These are phyloP conservation scores for Acronicta leporina DNA, from an alignment of 2,888 invertebrate genomes.

Conservation along the genomic window DNA sequence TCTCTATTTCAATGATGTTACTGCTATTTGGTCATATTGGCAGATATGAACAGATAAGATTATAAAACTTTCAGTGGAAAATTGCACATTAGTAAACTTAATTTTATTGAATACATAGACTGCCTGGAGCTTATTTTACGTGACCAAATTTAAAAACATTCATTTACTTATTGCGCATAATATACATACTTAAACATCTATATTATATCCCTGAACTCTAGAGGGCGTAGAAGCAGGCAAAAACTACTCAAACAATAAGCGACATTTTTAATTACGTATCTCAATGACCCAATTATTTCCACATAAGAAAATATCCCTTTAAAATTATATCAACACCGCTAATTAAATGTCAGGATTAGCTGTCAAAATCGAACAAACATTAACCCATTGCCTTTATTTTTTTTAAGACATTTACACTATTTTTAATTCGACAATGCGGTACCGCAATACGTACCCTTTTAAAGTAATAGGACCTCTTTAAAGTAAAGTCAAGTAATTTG, in stretches of 20 bases:
- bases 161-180: too few relatives aligned
- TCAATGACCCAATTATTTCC: slow-evolving; percentile 41
- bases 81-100: too few relatives aligned
- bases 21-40: too few relatives aligned
- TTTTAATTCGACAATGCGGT: slow-evolving; percentile 73
- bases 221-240: slow-evolving; percentile 4
- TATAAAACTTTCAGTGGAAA: too few relatives aligned
- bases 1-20: too few relatives aligned
- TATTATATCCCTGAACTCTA: background rate
- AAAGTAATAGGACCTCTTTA: slow-evolving; percentile 74
- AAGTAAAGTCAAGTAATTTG: slow-evolving; percentile 81
- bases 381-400: slow-evolving; percentile 63
- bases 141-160: too few relatives aligned
- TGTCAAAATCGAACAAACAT: slow-evolving; percentile 61
- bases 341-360: slow-evolving; percentile 73
- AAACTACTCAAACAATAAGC: slow-evolving; percentile 21
- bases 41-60: too few relatives aligned
- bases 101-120: too few relatives aligned
- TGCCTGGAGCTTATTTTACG: background rate
- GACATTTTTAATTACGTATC: slow-evolving; percentile 46
- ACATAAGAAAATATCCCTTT: slow-evolving; percentile 43
- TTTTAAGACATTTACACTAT: slow-evolving; percentile 75
- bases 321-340: slow-evolving; percentile 66
- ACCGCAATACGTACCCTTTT: slow-evolving; percentile 64
- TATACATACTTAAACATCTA: too few relatives aligned